phyloP scores from a whole-genome alignment of 2,113 vertebrate genomes.

The Lepus europaeus region DNA sequence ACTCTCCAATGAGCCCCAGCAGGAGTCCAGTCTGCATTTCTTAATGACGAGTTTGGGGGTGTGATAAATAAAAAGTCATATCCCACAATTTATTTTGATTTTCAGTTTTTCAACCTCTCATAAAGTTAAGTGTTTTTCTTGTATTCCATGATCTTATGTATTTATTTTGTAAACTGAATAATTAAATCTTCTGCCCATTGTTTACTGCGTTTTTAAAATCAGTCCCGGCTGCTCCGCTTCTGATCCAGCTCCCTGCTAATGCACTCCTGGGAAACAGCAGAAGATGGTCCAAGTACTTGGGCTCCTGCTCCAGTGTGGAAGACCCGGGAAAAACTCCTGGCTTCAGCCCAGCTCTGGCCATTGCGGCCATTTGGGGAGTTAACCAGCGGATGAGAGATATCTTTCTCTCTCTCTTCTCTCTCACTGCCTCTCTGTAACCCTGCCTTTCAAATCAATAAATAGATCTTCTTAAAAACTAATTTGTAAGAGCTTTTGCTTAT shows the following conservation, averaged over 20 bases:
- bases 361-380: too few species aligned
- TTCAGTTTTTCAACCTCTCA: not conserved
- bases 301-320: too few species aligned
- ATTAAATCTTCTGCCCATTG: not conserved
- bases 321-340: too few species aligned
- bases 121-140: not conserved
- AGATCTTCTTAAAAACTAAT: not conserved
- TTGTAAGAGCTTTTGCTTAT: constrained; percentile 27
- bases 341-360: too few species aligned
- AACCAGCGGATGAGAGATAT: too few species aligned
- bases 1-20: not conserved
- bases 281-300: too few species aligned
- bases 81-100: constrained; percentile 13
- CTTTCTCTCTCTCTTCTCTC: too few species aligned
- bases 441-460: too few species aligned
- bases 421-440: too few species aligned
- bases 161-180: not conserved
- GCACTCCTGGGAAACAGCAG: too few species aligned
- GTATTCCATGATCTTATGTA: not conserved
- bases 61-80: not conserved
- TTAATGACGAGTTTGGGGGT: not conserved
- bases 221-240: too few species aligned
- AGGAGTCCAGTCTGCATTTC: not conserved
- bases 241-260: too few species aligned
- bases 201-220: not conserved